Conservation (phyloP, 1,140 invertebrate species). For the Scaptomyza hsui region DNA sequence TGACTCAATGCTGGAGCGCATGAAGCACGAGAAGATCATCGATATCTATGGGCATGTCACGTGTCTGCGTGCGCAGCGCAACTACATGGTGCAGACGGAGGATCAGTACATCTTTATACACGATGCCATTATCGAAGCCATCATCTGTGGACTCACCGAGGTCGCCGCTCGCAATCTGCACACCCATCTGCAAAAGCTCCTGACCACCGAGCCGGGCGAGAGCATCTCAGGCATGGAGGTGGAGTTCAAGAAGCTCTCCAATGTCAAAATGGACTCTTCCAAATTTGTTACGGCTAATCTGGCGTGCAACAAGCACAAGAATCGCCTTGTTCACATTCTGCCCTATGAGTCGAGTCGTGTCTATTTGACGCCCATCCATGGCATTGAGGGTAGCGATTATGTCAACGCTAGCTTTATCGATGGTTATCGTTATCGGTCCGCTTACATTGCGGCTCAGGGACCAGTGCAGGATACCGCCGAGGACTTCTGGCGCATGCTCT, state of each 20-base stretch:
- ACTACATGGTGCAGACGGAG: conserved; percentile 99
- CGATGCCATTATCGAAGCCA: conserved; percentile 97
- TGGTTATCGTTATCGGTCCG: conserved; percentile 94
- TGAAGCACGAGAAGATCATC: conserved; percentile 97
- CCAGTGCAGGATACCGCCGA: conserved; percentile 97
- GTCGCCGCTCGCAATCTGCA: conserved; percentile 96
- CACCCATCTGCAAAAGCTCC: conserved; percentile 96
- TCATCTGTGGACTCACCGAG: conserved; percentile 97
- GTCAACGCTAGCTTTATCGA: conserved; percentile 99
- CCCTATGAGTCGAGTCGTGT: conserved; percentile 98
- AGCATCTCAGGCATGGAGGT: conserved; percentile 98
- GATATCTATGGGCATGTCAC: conserved; percentile 99
- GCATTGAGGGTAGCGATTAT: conserved; percentile 98
- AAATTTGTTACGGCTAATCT: conserved; percentile 98
- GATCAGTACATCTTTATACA: conserved; percentile 99
- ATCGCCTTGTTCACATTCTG: conserved; percentile 97
- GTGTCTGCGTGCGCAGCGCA: conserved; percentile 97
- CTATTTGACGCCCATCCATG: conserved; percentile 94
- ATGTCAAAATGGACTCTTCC: conserved; percentile 96
- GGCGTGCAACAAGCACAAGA: conserved; percentile 99
- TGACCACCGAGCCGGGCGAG: conserved; percentile 91
- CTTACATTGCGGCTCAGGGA: conserved; percentile 99
- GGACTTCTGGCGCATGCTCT: conserved; percentile 99
- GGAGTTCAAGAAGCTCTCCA: conserved; percentile 98
- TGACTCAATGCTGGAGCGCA: conserved; percentile 97